Evolutionary conservation across 2,113 vertebrate species (phyloP).

Genomic region (Holacanthus passer): DNA sequence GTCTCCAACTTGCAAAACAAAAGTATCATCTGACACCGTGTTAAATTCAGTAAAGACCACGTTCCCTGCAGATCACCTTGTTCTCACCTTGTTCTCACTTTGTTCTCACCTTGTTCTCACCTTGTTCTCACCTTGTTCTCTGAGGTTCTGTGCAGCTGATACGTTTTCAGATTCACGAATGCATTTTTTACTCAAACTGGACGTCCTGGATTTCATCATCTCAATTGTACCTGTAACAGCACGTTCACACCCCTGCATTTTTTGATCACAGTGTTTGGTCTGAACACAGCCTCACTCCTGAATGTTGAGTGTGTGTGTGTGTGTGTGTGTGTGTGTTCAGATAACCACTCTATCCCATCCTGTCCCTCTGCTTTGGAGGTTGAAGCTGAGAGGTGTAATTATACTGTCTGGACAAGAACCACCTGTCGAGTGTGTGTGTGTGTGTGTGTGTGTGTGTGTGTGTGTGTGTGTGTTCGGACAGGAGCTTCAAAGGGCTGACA

Average conservation of each 20-base stretch:
- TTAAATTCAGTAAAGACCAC: no score
- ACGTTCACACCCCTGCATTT: not conserved
- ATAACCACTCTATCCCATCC: constrained; percentile 23
- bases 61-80: no score
- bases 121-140: no score
- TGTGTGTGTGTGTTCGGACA: constrained; percentile 14
- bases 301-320: no score
- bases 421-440: constrained; percentile 51
- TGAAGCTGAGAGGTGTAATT: constrained; percentile 70
- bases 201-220: not conserved
- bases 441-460: constrained; percentile 47
- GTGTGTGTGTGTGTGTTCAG: constrained; percentile 21
- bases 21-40: no score
- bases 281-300: no score
- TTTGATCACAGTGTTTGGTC: no score
- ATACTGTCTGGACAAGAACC: constrained; percentile 68
- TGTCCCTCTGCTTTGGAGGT: constrained; percentile 41
- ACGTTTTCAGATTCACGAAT: not conserved
- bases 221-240: not conserved
- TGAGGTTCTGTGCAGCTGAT: no score
- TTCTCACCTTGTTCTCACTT: no score
- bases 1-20: no score
- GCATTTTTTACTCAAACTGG: not conserved
- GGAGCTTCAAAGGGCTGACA: no score
- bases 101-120: no score